phyloP scores from a whole-genome alignment of 1,140 invertebrate genomes.

The Ylistrum balloti region DNA sequence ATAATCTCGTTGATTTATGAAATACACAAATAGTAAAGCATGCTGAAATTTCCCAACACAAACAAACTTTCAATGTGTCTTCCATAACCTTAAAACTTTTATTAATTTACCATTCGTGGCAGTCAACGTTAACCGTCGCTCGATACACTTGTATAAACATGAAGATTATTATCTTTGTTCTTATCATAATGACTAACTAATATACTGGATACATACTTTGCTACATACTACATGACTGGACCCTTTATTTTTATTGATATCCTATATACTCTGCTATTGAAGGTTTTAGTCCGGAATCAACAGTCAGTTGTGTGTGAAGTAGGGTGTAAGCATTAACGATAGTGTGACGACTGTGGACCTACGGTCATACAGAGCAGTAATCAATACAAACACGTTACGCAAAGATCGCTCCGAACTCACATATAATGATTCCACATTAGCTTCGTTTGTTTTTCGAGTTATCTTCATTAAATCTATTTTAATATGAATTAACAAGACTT shows the following conservation, averaged over 20 bases:
- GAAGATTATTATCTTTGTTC: too few relatives aligned
- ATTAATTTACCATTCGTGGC: too few relatives aligned
- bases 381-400: neutral
- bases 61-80: too few relatives aligned
- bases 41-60: too few relatives aligned
- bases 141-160: too few relatives aligned
- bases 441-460: conserved; percentile 6
- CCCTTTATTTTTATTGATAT: conserved; percentile 1
- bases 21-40: too few relatives aligned
- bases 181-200: too few relatives aligned
- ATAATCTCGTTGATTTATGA: too few relatives aligned
- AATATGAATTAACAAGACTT: neutral
- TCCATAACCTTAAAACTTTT: too few relatives aligned
- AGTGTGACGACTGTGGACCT: neutral
- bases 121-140: too few relatives aligned
- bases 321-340: neutral
- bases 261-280: neutral
- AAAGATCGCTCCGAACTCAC: neutral
- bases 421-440: neutral
- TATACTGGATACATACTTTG: too few relatives aligned
- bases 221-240: neutral
- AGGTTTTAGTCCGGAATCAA: neutral
- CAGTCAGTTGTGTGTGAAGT: neutral
- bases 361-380: neutral
- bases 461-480: neutral